Base-by-base conservation (phyloP, 2,888 invertebrate genomes). In the Gibbula magus region DNA sequence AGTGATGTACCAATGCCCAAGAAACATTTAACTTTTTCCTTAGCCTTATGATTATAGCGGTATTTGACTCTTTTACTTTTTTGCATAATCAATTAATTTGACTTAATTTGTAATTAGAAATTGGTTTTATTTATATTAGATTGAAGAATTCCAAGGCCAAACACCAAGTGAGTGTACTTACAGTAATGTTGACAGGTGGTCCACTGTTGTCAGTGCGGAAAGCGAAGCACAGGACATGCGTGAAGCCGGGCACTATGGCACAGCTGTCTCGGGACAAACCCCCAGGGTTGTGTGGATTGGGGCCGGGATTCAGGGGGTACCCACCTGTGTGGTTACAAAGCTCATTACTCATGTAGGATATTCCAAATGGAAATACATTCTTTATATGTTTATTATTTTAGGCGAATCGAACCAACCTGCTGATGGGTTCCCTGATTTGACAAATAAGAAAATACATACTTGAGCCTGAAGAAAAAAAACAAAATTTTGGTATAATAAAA, bases 191-290 rank as follows among this genome's bases (percentile, higher is more conserved):
- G 5, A 75, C 83, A 39, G 91, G 91, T 0, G 91, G 91, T 13
- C 92, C 92, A 32, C 85, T 84, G 85, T 92, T 92, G 83, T 92
- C 92, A 70, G 88, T 88, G 76, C 91, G 86, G 80, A 92, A 92
- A 13, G 90, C 89, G 85, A 91, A 92, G 81, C 91, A 91, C 73
- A 92, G 81, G 16, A 87, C 90, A 67, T 91, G 85, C 35, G 86
- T 77, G 76, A 90, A 85, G 25, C 86, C 86, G n/a, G 84, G 81
- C 3, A 87, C 74, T 22, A 85, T 84, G 16, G 88, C 86, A 86
- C 91, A 91, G 80, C 91, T 88, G 5, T 88, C 78, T 7, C 78
- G 82, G 5, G 91, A 89, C 56, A 91, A 73, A 18, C 92, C 92
- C n/a, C 89, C 87, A 2, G 92, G 91, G 53, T 89, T 77, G 13